phyloP scores from a whole-genome alignment of 2,888 invertebrate species.

The Antitype chi region DNA sequence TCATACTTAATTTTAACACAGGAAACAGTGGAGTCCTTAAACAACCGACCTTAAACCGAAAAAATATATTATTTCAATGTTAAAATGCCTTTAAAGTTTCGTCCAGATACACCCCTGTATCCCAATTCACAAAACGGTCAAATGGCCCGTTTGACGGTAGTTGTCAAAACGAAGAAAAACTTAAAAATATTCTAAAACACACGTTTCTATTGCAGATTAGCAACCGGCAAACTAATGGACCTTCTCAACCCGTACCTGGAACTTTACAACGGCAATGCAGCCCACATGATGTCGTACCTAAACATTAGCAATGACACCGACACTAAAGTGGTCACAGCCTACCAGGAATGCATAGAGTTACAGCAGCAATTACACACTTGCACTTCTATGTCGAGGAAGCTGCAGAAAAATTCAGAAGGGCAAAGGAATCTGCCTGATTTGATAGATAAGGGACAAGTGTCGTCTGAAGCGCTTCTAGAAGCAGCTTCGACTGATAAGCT shows the following conservation, averaged over 20 bases:
- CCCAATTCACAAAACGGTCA: too few relatives aligned
- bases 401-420: slow-evolving; percentile 91
- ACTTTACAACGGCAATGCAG: slow-evolving; percentile 95
- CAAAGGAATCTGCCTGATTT: slow-evolving; percentile 77
- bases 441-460: slow-evolving; percentile 78
- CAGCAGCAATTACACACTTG: slow-evolving; percentile 97
- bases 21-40: too few relatives aligned
- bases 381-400: slow-evolving; percentile 93
- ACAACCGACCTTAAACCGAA: too few relatives aligned
- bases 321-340: slow-evolving; percentile 86
- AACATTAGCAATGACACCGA: slow-evolving; percentile 92
- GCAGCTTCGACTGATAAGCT: slow-evolving; percentile 95
- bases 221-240: slow-evolving; percentile 95
- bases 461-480: slow-evolving; percentile 86
- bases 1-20: too few relatives aligned
- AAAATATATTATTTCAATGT: too few relatives aligned
- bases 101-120: too few relatives aligned
- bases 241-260: slow-evolving; percentile 94
- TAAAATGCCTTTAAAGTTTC: too few relatives aligned
- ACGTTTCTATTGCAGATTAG: slow-evolving; percentile 92
- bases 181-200: not conserved
- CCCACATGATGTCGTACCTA: slow-evolving; percentile 96
- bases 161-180: not conserved
- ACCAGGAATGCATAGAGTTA: slow-evolving; percentile 95
- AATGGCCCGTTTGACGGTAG: too few relatives aligned